Base-by-base conservation (phyloP, 1,140 invertebrate species). In the Diorhabda sublineata region DNA sequence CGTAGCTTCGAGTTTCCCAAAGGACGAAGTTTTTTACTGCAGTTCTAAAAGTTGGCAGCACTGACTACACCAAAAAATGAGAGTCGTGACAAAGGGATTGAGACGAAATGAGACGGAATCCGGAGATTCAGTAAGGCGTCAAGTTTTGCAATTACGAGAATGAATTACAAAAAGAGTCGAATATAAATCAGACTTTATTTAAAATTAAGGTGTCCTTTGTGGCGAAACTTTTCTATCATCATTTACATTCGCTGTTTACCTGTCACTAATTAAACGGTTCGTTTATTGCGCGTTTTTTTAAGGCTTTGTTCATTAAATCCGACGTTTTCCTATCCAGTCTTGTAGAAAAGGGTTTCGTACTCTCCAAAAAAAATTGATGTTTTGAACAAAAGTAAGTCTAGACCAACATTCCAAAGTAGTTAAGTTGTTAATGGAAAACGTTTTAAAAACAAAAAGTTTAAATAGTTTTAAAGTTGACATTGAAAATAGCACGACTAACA, bases 81-180 rank as follows among this genome's bases (percentile, higher is more conserved):
- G 73, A 67, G 73, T 70, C 67, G 67, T 71, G 70, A 73, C 70
- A 73, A 78, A 74, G 71, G 73, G 73, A 75, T 72, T 73, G 73
- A 73, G 73, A 74, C 72, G 76, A 78, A 78, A 76, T 75, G 77
- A 74, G 75, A 74, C 70, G 74, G 74, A 77, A 78, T 71, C 64
- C 67, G 45, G 67, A 73, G 73, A 75, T 71, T 75, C 68, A 73
- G 73, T 66, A 71, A 73, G 70, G 69, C 74, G 73, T 75, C 75
- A 76, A 74, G 74, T 78, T 77, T 76, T 57, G 70, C 71, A 78
- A 77, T 76, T 78, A 78, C 69, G 64, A 61, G 68, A 74, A 74
- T 73, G 73, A 76, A 75, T 75, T 75, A 74, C 61, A 57, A 68
- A 74, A 73, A 72, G 44, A 26, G 59, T 4, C 6, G 7, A 61